phyloP scores from a whole-genome alignment of 2,888 invertebrate species.

The Drosophila gaucha region DNA sequence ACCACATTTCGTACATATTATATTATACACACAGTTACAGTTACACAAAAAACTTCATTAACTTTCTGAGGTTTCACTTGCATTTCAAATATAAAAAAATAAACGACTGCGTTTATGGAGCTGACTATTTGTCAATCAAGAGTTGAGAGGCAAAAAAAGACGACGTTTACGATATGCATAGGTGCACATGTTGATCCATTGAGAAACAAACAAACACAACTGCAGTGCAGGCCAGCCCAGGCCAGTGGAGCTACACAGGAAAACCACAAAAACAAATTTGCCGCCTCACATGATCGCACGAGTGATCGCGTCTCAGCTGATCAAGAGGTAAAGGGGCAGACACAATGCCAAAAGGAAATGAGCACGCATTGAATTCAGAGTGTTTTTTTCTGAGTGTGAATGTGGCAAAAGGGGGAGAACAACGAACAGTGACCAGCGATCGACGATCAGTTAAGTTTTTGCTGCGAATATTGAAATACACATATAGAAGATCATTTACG shows the following conservation, averaged over 20 bases:
- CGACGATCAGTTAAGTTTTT: conserved; percentile 1
- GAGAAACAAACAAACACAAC: conserved; percentile 49
- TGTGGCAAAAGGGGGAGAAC: conserved; percentile 4
- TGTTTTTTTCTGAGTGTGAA: neutral
- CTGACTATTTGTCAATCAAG: conserved; percentile 75
- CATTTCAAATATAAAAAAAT: conserved; percentile 36
- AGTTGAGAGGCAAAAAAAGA: conserved; percentile 46
- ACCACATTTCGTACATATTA: conserved; percentile 61
- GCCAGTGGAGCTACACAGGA: conserved; percentile 74
- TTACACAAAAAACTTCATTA: conserved; percentile 69
- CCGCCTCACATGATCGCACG: conserved; percentile 84
- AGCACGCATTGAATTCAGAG: conserved; percentile 19
- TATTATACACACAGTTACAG: conserved; percentile 17
- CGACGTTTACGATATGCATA: conserved; percentile 83
- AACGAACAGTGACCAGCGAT: conserved; percentile 40
- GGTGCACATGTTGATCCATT: conserved; percentile 84
- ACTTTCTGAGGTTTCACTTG: conserved; percentile 78
- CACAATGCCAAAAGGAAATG: conserved; percentile 44
- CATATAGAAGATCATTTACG: neutral
- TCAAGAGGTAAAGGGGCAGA: conserved; percentile 4
- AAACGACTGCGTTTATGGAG: conserved; percentile 41
- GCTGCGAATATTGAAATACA: neutral
- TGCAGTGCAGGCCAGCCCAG: conserved; percentile 33
- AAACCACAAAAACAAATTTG: conserved; percentile 85
- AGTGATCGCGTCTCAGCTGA: conserved; percentile 54